Percentiles rank a stretch among this genome's conserved stretches.
phyloP scores from a whole-genome alignment of 30 jellyfish, hydroid and myxozoan genomes.

The Aurelia sp. region DNA sequence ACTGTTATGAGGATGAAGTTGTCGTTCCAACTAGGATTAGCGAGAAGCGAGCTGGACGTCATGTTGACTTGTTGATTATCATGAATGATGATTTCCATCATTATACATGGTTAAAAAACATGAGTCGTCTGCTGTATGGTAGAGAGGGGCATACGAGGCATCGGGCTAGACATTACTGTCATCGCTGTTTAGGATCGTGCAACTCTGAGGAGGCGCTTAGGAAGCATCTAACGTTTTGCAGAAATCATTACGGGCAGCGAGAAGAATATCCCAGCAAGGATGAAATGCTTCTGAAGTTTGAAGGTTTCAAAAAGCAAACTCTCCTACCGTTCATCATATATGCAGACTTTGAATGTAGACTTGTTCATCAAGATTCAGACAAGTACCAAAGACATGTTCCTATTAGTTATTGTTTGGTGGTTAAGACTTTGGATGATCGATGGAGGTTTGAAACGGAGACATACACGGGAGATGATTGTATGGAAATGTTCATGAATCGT shows the following conservation, averaged over 20 bases:
- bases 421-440: not conserved
- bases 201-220: not conserved
- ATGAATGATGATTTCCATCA: not conserved
- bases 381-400: not conserved
- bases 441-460: not conserved
- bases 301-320: not conserved
- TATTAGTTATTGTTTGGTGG: not conserved
- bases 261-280: not conserved
- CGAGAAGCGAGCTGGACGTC: not conserved
- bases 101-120: not conserved
- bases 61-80: not conserved
- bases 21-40: not conserved
- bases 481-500: not conserved
- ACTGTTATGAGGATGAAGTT: not conserved
- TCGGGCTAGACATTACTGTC: not conserved
- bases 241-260: not conserved
- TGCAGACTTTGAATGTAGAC: constrained; percentile 8
- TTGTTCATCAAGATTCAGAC: not conserved
- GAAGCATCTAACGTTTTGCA: not conserved
- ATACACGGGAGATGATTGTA: not conserved
- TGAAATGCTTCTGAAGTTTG: not conserved
- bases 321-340: constrained; percentile 1
- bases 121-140: not conserved
- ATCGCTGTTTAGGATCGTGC: not conserved
- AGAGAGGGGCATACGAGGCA: not conserved